Evolutionary conservation across 2,888 invertebrate genomes (phyloP).

Genomic region (Callyntrura guangdongensis): DNA sequence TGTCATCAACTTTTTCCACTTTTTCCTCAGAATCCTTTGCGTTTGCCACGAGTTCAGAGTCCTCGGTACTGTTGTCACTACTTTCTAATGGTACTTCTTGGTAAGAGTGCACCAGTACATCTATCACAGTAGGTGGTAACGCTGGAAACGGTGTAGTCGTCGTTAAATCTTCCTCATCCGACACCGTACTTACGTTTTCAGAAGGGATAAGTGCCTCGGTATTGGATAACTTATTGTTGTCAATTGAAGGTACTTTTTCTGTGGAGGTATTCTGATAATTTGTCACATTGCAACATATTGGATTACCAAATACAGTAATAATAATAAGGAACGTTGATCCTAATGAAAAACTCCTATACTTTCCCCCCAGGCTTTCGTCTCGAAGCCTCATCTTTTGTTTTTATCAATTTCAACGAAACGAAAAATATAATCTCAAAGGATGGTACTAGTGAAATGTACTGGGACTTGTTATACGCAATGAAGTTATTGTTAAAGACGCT

Average conservation of each 20-base stretch:
- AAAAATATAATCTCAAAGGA: neutral
- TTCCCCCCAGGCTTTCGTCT: neutral
- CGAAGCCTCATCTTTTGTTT: slow-evolving; percentile 27
- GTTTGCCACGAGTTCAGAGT: neutral
- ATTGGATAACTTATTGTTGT: too few relatives aligned
- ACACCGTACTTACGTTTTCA: neutral
- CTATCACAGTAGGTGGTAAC: neutral
- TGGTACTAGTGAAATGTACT: neutral
- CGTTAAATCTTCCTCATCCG: slow-evolving; percentile 45
- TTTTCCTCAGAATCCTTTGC: neutral
- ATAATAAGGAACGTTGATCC: neutral
- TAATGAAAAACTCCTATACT: neutral
- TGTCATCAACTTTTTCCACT: slow-evolving; percentile 35
- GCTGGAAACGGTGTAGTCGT: neutral
- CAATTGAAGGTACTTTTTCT: neutral
- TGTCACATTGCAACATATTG: neutral
- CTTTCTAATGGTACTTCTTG: neutral
- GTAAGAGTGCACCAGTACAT: neutral
- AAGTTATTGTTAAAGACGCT: slow-evolving; percentile 9
- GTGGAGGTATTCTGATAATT: neutral
- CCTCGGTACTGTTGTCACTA: neutral
- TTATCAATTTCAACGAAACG: neutral
- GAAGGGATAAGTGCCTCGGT: neutral
- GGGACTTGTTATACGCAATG: neutral
- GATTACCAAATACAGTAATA: neutral